Percentiles rank a stretch among this genome's conserved stretches.
These are phyloP conservation scores for Gallirallus australis DNA, from an alignment of 2,797 vertebrate genomes.

Conservation along the genomic window DNA sequence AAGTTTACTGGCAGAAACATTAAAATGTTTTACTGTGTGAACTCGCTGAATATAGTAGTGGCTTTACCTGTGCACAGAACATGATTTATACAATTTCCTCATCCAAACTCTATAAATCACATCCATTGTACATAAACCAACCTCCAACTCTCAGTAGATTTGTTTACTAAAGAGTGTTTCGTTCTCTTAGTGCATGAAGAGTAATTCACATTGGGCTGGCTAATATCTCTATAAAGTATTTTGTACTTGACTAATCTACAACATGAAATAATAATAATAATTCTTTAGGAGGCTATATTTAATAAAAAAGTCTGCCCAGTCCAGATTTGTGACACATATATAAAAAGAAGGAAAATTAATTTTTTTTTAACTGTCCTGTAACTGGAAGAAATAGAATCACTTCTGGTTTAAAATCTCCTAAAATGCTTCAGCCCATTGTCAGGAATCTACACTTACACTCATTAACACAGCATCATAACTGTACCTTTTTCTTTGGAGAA, in stretches of 20 bases:
- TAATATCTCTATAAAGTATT: not conserved
- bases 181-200: not conserved
- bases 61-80: constrained; percentile 6
- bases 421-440: not conserved
- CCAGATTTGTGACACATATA: not conserved
- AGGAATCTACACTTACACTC: not conserved
- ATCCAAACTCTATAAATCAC: constrained; percentile 7
- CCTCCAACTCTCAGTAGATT: not conserved
- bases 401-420: not conserved
- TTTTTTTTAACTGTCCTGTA: not conserved
- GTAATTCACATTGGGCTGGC: not conserved
- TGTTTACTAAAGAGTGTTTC: not conserved
- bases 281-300: not conserved
- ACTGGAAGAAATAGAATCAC: not conserved
- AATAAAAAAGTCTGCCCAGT: not conserved
- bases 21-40: constrained; percentile 38
- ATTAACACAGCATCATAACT: not conserved
- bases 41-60: not conserved
- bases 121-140: not conserved
- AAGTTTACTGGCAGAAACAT: constrained; percentile 18
- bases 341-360: not conserved
- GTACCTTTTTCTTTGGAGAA: not conserved
- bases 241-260: not conserved
- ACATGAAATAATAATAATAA: not conserved
- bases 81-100: not conserved